These are phyloP conservation scores for Forbesichthys papilliferus DNA, from an alignment of 2,113 vertebrate species.

Conservation along the genomic window DNA sequence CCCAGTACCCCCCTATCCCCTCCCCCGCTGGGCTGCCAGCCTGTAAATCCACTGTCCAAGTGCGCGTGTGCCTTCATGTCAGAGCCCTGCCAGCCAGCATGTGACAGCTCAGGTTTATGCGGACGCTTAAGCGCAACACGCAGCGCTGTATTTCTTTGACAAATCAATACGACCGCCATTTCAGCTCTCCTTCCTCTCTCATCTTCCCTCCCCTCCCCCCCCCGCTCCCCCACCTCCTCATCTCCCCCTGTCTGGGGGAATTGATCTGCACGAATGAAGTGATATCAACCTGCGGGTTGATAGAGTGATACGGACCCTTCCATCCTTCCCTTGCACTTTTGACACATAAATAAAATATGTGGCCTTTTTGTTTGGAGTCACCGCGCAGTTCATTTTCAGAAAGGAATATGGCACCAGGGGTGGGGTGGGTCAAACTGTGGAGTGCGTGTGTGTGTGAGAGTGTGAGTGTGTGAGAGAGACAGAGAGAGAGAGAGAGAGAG, in stretches of 20 bases:
- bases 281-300: constrained; percentile 66
- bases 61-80: constrained; percentile 48
- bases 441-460: not conserved
- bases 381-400: constrained; percentile 45
- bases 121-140: constrained; percentile 74
- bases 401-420: constrained; percentile 42
- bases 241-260: constrained; percentile 71
- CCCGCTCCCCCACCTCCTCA: constrained; percentile 42
- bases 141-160: constrained; percentile 72
- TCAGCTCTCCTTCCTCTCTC: constrained; percentile 35
- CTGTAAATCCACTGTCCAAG: constrained; percentile 40
- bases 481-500: not conserved
- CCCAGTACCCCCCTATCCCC: too few relatives aligned
- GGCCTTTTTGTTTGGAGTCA: constrained; percentile 69
- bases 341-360: constrained; percentile 81
- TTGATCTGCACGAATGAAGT: constrained; percentile 73
- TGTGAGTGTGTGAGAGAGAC: not conserved
- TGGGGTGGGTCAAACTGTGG: constrained; percentile 3
- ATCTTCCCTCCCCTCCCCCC: constrained; percentile 31
- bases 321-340: constrained; percentile 63
- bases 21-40: constrained; percentile 1
- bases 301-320: constrained; percentile 64
- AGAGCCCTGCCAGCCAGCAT: constrained; percentile 41
- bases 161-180: constrained; percentile 76
- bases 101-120: constrained; percentile 76